phyloP scores from a whole-genome alignment of 2,888 invertebrate species.

The Drosophila barbarae region DNA sequence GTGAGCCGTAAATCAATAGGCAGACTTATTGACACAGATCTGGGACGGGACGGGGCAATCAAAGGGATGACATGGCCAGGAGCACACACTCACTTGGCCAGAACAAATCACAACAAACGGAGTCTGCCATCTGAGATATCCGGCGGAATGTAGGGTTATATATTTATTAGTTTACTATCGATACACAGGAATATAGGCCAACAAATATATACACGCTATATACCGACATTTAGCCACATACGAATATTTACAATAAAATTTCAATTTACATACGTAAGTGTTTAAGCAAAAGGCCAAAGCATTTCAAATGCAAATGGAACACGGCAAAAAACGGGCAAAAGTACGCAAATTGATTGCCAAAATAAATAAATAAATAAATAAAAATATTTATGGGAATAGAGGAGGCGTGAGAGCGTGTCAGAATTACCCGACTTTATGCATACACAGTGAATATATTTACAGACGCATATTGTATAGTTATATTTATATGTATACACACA shows the following conservation, averaged over 20 bases:
- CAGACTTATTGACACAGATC: constrained; percentile 29
- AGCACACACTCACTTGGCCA: constrained; percentile 23
- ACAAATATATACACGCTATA: constrained; percentile 18
- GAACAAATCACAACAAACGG: constrained; percentile 40
- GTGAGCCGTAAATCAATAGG: constrained; percentile 27
- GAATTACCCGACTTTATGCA: constrained; percentile 31
- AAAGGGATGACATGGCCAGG: constrained; percentile 7
- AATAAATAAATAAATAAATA: constrained; percentile 43
- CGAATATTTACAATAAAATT: constrained; percentile 46
- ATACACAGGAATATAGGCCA: constrained; percentile 35
- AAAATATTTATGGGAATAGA: constrained; percentile 52
- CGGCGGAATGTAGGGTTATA: constrained; percentile 34
- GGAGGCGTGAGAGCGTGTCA: constrained; percentile 43
- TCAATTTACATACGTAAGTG: constrained; percentile 68
- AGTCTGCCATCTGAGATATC: not conserved
- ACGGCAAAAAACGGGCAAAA: constrained; percentile 18
- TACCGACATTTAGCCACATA: constrained; percentile 33
- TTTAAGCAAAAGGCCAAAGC: constrained; percentile 68
- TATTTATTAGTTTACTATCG: constrained; percentile 56
- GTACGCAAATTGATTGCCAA: constrained; percentile 47
- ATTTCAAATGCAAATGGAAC: constrained; percentile 60
- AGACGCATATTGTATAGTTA: constrained; percentile 26
- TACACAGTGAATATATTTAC: constrained; percentile 32
- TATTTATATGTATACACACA: constrained; percentile 32
- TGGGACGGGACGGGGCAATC: constrained; percentile 26